phyloP scores from a whole-genome alignment of 2,797 vertebrate genomes.

The Aselliscus stoliczkanus region DNA sequence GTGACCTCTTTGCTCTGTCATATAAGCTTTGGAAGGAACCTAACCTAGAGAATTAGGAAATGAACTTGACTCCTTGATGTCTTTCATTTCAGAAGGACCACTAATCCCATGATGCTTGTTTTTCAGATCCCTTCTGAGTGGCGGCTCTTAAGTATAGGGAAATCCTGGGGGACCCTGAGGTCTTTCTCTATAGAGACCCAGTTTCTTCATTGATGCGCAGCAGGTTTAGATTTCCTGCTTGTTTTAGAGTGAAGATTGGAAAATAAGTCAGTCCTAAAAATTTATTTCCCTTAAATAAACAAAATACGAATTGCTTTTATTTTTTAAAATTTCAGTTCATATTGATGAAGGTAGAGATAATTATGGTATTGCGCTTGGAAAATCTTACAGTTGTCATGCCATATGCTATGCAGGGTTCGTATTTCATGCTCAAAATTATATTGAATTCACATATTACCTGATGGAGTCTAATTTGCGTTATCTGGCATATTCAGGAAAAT shows the following conservation, averaged over 20 bases:
- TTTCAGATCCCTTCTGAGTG: conserved; percentile 20
- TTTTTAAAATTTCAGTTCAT: conserved; percentile 8
- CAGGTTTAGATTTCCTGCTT: conserved; percentile 26
- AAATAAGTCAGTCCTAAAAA: conserved; percentile 8
- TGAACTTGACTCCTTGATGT: not conserved
- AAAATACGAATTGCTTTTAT: not conserved
- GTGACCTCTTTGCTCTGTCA: not conserved
- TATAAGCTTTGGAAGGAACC: conserved; percentile 25
- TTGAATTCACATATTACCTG: not conserved
- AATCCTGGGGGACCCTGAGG: not conserved
- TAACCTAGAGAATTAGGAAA: not conserved
- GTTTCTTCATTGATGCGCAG: not conserved
- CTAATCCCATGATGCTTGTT: not conserved
- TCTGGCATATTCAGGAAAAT: not conserved
- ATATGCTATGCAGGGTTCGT: not conserved
- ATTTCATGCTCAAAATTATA: not conserved
- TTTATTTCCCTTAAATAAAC: not conserved
- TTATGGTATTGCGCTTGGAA: conserved; percentile 17
- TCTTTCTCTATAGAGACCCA: not conserved
- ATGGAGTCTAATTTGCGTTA: not conserved
- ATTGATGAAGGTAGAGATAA: not conserved
- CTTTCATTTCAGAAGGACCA: conserved; percentile 12
- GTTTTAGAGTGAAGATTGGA: conserved; percentile 13
- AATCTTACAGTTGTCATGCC: not conserved
- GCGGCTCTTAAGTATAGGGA: not conserved